These are phyloP conservation scores for Apantesis nais DNA, from an alignment of 2,888 invertebrate genomes.

Conservation along the genomic window DNA sequence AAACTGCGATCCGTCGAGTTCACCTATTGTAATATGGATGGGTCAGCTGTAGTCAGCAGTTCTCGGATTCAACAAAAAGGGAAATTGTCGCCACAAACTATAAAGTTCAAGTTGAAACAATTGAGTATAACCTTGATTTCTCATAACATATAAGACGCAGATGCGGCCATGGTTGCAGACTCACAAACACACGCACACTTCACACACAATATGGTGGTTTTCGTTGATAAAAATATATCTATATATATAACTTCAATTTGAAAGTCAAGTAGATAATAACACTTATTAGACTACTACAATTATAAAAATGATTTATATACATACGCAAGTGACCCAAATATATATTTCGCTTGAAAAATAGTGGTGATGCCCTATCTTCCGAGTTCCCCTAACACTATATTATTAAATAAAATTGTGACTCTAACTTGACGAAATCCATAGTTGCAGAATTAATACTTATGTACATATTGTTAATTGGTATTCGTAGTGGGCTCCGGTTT, in stretches of 20 bases:
- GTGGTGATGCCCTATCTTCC: no score
- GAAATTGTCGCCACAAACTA: neutral
- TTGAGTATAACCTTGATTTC: neutral
- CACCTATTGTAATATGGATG: conserved; percentile 1
- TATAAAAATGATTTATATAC: no score
- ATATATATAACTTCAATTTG: neutral
- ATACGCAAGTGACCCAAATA: conserved; percentile 9
- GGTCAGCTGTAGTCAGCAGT: neutral
- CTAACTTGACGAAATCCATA: no score
- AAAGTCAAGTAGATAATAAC: neutral
- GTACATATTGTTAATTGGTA: no score
- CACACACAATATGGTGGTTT: neutral
- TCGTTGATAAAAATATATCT: neutral
- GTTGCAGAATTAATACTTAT: no score
- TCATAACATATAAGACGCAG: neutral
- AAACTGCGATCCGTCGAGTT: neutral
- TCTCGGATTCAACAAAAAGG: neutral
- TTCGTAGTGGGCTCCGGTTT: no score
- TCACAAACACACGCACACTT: no score
- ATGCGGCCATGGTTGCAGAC: no score
- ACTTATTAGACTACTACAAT: neutral
- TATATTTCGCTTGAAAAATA: conserved; percentile 27
- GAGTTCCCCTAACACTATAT: no score
- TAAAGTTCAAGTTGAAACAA: neutral
- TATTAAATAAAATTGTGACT: no score